Conservation (phyloP, 2,888 invertebrate species). For the Habrosyne pyritoides region DNA sequence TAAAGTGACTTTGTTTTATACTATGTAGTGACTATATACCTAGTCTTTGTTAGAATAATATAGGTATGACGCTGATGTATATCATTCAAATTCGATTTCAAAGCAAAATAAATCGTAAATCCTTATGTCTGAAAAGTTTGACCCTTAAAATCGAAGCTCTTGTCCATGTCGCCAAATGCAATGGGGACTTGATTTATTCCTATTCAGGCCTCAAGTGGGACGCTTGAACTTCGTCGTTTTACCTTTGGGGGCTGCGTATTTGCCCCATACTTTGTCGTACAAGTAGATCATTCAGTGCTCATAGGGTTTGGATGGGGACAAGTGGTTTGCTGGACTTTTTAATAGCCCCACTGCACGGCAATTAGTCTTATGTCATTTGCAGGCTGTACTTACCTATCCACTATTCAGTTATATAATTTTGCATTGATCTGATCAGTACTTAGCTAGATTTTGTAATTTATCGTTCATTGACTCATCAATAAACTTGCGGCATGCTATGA, state of each 20-base stretch:
- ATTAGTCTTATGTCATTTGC: background rate
- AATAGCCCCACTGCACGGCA: conserved; percentile 1
- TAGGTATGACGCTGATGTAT: no score
- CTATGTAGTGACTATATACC: no score
- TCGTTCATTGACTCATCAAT: no score
- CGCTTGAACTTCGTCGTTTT: conserved; percentile 56
- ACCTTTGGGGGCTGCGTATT: conserved; percentile 44
- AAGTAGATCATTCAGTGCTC: conserved; percentile 31
- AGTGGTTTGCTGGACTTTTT: conserved; percentile 1
- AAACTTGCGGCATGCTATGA: no score
- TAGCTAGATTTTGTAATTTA: conserved; percentile 20
- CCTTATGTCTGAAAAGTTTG: background rate
- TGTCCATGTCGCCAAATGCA: conserved; percentile 46
- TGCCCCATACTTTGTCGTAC: conserved; percentile 41
- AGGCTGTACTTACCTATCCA: background rate
- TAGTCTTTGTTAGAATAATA: no score
- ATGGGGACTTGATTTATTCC: conserved; percentile 65
- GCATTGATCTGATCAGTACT: no score
- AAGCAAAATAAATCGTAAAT: background rate
- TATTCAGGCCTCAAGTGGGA: conserved; percentile 56
- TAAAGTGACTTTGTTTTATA: no score
- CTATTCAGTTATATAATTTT: conserved; percentile 18
- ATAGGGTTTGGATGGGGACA: background rate
- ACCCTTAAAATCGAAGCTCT: background rate
- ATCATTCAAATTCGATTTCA: no score